Conservation (phyloP, 2,797 vertebrate species). For the Microctenopoma steveboyesi region DNA sequence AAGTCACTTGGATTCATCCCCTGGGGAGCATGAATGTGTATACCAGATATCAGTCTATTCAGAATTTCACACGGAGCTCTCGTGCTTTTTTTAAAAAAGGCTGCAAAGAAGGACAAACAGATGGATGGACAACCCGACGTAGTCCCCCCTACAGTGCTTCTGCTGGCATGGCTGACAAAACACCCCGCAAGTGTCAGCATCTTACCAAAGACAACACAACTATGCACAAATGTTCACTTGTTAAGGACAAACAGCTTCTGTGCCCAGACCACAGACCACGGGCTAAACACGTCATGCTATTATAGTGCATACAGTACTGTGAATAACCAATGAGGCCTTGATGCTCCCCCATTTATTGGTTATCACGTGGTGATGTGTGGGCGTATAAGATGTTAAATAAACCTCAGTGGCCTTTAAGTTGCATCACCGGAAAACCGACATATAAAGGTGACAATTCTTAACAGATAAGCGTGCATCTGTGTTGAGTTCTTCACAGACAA, state of each 20-base stretch:
- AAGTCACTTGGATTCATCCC: not conserved
- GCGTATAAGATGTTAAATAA: constrained; percentile 51
- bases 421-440: constrained; percentile 65
- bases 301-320: constrained; percentile 33
- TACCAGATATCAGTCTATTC: not conserved
- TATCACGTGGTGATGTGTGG: constrained; percentile 62
- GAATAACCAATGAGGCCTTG: constrained; percentile 40
- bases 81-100: not conserved
- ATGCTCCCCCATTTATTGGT: constrained; percentile 51
- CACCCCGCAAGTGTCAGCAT: constrained; percentile 15
- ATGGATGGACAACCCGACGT: not conserved
- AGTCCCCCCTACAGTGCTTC: not conserved
- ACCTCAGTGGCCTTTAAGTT: constrained; percentile 64
- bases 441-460: constrained; percentile 39
- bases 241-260: constrained; percentile 25
- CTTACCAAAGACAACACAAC: constrained; percentile 26
- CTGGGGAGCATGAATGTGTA: not conserved
- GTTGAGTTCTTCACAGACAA: constrained; percentile 1
- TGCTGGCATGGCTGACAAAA: constrained; percentile 5
- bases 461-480: constrained; percentile 20
- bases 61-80: not conserved
- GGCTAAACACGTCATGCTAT: constrained; percentile 24
- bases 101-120: not conserved
- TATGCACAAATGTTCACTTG: constrained; percentile 28
- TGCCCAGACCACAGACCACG: constrained; percentile 51